Conservation (phyloP, 2,113 vertebrate genomes). For the Malurus melanocephalus region DNA sequence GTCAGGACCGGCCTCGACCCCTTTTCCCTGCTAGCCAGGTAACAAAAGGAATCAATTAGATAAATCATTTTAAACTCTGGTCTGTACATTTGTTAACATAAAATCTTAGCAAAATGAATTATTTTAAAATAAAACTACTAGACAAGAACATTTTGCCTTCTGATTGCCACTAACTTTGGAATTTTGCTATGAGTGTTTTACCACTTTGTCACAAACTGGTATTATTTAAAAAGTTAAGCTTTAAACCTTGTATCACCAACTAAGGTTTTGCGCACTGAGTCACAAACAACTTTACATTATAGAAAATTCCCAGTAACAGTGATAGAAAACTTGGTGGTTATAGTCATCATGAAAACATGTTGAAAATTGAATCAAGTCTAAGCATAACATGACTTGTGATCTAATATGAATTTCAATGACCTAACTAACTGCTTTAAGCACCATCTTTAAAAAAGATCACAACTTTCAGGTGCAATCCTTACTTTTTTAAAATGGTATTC, state of each 20-base stretch:
- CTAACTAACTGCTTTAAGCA: conserved; percentile 40
- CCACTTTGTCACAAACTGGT: conserved; percentile 71
- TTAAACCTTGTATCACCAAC: conserved; percentile 60
- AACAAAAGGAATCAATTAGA: conserved; percentile 98
- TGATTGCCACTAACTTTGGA: conserved; percentile 60
- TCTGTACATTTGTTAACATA: conserved; percentile 75
- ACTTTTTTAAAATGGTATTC: not conserved
- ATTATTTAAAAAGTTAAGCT: conserved; percentile 67
- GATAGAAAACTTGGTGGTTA: conserved; percentile 18
- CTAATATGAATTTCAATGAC: conserved; percentile 46
- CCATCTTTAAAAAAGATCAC: not conserved
- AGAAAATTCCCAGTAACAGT: conserved; percentile 50
- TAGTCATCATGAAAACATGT: conserved; percentile 65
- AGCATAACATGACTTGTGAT: conserved; percentile 42
- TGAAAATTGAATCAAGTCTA: conserved; percentile 68
- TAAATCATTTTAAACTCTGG: conserved; percentile 78
- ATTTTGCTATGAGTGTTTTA: conserved; percentile 31
- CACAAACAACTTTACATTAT: conserved; percentile 61
- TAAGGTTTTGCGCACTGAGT: conserved; percentile 48
- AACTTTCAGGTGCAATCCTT: conserved; percentile 38
- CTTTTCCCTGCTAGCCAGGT: conserved; percentile 97
- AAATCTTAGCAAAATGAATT: conserved; percentile 65
- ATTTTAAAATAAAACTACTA: conserved; percentile 61
- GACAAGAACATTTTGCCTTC: conserved; percentile 57
- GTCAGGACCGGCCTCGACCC: conserved; percentile 91